A percentile compares a stretch with the other conserved stretches of the same genome.
These are phyloP conservation scores for Bicyclus anynana DNA, from an alignment of 1,140 invertebrate genomes.

Conservation along the genomic window DNA sequence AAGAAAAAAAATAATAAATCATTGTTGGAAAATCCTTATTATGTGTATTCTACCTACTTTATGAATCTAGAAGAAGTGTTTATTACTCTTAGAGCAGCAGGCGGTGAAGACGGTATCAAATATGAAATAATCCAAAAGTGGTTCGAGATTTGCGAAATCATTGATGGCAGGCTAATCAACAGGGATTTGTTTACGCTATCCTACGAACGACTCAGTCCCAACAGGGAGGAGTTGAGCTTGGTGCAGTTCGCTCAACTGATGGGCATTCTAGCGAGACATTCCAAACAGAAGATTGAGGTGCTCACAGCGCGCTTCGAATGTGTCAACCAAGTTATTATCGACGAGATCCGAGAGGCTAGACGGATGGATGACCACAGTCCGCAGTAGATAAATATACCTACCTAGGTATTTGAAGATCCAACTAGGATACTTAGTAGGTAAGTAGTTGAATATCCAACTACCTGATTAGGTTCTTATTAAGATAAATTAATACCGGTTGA, in stretches of 20 bases:
- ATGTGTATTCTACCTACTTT: too few species aligned
- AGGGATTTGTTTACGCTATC: constrained; percentile 6
- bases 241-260: constrained; percentile 33
- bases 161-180: constrained; percentile 29
- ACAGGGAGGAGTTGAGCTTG: constrained; percentile 29
- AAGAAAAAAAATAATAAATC: background rate
- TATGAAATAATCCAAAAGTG: constrained; percentile 25
- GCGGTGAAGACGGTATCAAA: constrained; percentile 11
- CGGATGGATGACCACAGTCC: too few species aligned
- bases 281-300: constrained; percentile 20
- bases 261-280: constrained; percentile 32
- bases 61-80: constrained; percentile 39
- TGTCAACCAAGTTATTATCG: constrained; percentile 25
- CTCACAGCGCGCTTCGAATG: constrained; percentile 24
- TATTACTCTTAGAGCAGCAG: constrained; percentile 19
- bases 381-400: too few species aligned
- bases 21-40: background rate
- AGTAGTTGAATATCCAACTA: too few species aligned
- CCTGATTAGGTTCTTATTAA: too few species aligned
- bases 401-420: too few species aligned
- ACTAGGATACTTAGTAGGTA: too few species aligned
- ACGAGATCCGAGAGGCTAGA: constrained; percentile 25
- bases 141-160: constrained; percentile 27
- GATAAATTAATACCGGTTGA: too few species aligned
- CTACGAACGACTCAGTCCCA: constrained; percentile 29